A percentile compares a stretch with the other conserved stretches of the same genome.
These are phyloP conservation scores for Chrysomela aeneicollis DNA, from an alignment of 2,888 invertebrate species.

Conservation along the genomic window DNA sequence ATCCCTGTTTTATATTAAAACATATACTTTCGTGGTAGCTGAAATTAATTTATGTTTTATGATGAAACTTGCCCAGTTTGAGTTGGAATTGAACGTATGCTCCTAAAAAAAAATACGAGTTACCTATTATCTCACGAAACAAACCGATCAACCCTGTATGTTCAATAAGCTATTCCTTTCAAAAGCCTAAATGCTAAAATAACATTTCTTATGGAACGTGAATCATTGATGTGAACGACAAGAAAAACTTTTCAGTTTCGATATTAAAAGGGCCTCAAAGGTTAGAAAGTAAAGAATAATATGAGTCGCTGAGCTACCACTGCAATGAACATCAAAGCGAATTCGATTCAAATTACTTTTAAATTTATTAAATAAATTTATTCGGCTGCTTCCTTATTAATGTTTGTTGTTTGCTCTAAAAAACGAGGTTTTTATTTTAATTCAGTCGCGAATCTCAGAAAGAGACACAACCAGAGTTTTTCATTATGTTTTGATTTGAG, in stretches of 20 bases:
- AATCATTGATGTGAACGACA: constrained; percentile 44
- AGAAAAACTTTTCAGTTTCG: constrained; percentile 37
- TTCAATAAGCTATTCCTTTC: too few species aligned
- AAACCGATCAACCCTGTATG: too few species aligned
- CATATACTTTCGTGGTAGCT: too few species aligned
- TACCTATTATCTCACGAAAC: too few species aligned
- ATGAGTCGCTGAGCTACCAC: constrained; percentile 48
- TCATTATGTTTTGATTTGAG: constrained; percentile 9
- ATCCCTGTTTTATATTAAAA: too few species aligned
- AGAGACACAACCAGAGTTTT: constrained; percentile 18
- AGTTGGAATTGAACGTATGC: too few species aligned
- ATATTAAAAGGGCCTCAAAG: constrained; percentile 38
- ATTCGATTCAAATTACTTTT: constrained; percentile 51
- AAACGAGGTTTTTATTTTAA: constrained; percentile 28
- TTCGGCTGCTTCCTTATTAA: constrained; percentile 41
- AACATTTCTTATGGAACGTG: too few species aligned
- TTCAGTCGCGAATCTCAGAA: constrained; percentile 34
- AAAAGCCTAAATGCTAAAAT: too few species aligned
- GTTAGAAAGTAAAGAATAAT: constrained; percentile 43
- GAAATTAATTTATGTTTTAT: too few species aligned
- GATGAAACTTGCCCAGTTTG: too few species aligned
- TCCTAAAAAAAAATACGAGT: too few species aligned
- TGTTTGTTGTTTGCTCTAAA: constrained; percentile 31
- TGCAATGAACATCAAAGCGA: constrained; percentile 50
- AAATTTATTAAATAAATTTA: constrained; percentile 49